These are phyloP conservation scores for Drosophila santomea DNA, from an alignment of 1,140 invertebrate species.

Conservation along the genomic window DNA sequence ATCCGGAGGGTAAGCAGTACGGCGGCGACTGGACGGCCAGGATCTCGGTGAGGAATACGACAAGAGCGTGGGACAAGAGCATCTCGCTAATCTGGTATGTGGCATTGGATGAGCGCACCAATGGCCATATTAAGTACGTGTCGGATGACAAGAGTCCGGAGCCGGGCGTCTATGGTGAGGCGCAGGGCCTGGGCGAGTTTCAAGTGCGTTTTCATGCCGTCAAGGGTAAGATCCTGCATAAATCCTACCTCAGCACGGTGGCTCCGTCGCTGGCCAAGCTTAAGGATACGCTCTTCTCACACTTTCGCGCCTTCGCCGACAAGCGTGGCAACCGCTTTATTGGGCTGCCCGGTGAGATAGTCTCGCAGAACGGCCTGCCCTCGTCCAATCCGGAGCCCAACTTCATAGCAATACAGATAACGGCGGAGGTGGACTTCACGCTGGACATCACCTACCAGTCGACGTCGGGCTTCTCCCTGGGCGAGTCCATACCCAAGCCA, in stretches of 20 bases:
- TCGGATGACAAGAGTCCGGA: conserved; percentile 87
- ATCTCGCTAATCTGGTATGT: conserved; percentile 92
- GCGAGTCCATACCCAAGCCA: conserved; percentile 75
- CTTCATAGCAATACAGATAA: conserved; percentile 93
- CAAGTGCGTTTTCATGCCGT: conserved; percentile 84
- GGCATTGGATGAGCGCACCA: conserved; percentile 89
- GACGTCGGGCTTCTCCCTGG: conserved; percentile 82
- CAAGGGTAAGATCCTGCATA: conserved; percentile 88
- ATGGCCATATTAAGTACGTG: conserved; percentile 86
- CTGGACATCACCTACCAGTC: conserved; percentile 95
- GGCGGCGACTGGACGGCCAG: conserved; percentile 97
- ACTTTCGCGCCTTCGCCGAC: conserved; percentile 87
- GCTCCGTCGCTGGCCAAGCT: conserved; percentile 90
- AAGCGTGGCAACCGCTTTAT: conserved; percentile 87
- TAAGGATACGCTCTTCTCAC: conserved; percentile 91
- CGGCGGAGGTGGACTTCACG: conserved; percentile 92
- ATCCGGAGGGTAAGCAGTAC: conserved; percentile 90
- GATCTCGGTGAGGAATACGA: conserved; percentile 88
- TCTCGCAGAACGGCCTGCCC: conserved; percentile 81
- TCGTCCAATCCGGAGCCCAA: conserved; percentile 88
- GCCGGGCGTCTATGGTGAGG: conserved; percentile 91
- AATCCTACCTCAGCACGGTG: conserved; percentile 90
- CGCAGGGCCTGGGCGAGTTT: conserved; percentile 92
- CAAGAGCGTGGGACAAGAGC: conserved; percentile 76
- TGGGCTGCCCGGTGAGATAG: conserved; percentile 87